phyloP scores from a whole-genome alignment of 2,113 vertebrate genomes.

The Hassar affinis region DNA sequence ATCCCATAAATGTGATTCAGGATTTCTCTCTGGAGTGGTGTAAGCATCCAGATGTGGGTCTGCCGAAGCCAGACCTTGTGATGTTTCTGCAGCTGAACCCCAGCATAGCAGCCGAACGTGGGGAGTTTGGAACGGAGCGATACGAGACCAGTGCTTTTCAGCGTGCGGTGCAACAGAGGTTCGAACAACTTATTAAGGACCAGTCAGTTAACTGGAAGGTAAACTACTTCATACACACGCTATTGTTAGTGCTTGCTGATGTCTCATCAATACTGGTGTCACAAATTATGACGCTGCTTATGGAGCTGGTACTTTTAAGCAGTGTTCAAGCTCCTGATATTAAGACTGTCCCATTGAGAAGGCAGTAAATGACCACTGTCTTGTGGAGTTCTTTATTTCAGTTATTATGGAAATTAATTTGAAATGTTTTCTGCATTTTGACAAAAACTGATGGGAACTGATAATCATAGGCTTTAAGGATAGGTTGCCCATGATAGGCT shows the following conservation, averaged over 20 bases:
- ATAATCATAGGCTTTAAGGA: not conserved
- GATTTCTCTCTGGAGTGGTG: conserved; percentile 90
- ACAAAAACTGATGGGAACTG: not conserved
- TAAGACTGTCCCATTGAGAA: not conserved
- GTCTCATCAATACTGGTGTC: not conserved
- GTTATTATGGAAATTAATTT: not conserved
- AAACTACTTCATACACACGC: conserved; percentile 33
- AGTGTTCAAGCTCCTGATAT: not conserved
- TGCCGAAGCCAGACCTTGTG: conserved; percentile 92
- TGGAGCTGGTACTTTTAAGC: not conserved
- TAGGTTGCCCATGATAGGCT: not conserved
- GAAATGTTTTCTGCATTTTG: not conserved
- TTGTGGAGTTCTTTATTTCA: not conserved
- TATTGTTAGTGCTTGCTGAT: not conserved
- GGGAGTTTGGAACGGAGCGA: conserved; percentile 81
- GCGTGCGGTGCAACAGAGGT: conserved; percentile 74
- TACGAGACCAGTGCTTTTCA: conserved; percentile 86
- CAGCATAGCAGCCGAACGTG: conserved; percentile 72
- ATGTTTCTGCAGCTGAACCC: conserved; percentile 83
- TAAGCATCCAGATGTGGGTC: conserved; percentile 83
- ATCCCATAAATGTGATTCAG: conserved; percentile 60
- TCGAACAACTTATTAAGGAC: conserved; percentile 81
- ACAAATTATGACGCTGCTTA: not conserved
- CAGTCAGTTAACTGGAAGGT: conserved; percentile 88
- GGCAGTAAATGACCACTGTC: not conserved